A percentile compares a stretch with the other conserved stretches of the same genome.
phyloP scores from a whole-genome alignment of 2,888 invertebrate genomes.

The Elgonia sp. region DNA sequence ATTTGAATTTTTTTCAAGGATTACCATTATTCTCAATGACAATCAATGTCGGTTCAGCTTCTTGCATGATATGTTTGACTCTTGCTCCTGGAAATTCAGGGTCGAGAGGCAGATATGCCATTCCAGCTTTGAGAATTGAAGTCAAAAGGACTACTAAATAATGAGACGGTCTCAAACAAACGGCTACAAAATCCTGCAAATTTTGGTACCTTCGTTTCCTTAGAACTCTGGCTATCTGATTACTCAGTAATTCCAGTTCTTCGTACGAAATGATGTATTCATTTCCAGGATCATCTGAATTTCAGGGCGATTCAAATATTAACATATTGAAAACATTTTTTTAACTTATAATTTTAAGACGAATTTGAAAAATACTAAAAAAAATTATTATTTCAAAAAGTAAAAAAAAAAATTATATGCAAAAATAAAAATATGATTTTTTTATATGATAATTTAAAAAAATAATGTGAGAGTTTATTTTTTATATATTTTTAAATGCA shows the following conservation, averaged over 20 bases:
- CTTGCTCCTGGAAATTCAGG: conserved; percentile 91
- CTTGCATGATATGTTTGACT: conserved; percentile 92
- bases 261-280: conserved; percentile 87
- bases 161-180: conserved; percentile 93
- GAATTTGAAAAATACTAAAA: too few species aligned
- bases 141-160: conserved; percentile 90
- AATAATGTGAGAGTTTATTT: too few species aligned
- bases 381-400: too few species aligned
- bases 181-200: conserved; percentile 89
- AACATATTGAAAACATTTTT: too few species aligned
- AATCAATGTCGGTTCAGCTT: conserved; percentile 91
- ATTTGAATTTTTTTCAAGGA: too few species aligned
- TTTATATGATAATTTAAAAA: too few species aligned
- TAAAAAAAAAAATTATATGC: too few species aligned
- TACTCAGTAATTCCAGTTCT: conserved; percentile 88
- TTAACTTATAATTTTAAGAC: too few species aligned
- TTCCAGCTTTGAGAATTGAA: conserved; percentile 93
- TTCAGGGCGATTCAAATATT: too few species aligned
- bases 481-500: too few species aligned
- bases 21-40: conserved; percentile 90
- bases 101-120: conserved; percentile 95
- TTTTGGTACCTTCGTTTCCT: conserved; percentile 86
- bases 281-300: conserved; percentile 82
- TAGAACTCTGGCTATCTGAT: conserved; percentile 89
- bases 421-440: too few species aligned